Evolutionary conservation across 2,113 vertebrate genomes (phyloP).

Genomic region (Taurulus bubalis): DNA sequence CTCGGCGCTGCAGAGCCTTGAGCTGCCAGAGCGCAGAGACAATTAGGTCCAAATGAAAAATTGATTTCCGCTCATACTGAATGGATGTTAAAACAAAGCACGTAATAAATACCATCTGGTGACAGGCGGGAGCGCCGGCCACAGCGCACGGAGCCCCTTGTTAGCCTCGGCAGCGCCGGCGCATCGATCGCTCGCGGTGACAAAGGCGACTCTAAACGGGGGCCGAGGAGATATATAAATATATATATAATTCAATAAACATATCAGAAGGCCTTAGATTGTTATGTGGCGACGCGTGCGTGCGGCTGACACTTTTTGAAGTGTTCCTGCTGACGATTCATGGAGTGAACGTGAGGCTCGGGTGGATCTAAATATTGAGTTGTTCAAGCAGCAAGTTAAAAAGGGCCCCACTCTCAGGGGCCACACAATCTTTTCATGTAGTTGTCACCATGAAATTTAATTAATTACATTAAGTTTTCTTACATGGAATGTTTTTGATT

Average conservation of each 20-base stretch:
- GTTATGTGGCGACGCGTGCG: slow-evolving; percentile 49
- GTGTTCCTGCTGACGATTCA: slow-evolving; percentile 10
- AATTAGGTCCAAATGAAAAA: slow-evolving; percentile 83
- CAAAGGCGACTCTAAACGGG: slow-evolving; percentile 66
- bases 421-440: not conserved
- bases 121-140: slow-evolving; percentile 72
- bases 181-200: slow-evolving; percentile 73
- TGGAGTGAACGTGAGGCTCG: slow-evolving; percentile 2
- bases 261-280: slow-evolving; percentile 55
- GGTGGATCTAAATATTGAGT: slow-evolving; percentile 33
- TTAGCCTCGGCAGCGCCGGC: slow-evolving; percentile 73
- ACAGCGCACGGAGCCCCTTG: slow-evolving; percentile 68
- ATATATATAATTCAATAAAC: slow-evolving; percentile 75
- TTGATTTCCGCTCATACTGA: slow-evolving; percentile 82
- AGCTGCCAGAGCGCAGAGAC: slow-evolving; percentile 73
- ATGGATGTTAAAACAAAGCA: slow-evolving; percentile 83
- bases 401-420: not conserved
- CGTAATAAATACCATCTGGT: slow-evolving; percentile 78
- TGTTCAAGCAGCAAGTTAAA: not conserved
- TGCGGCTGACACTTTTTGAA: slow-evolving; percentile 45
- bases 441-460: no score
- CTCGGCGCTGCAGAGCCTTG: slow-evolving; percentile 60
- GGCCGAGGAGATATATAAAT: slow-evolving; percentile 42
- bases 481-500: no score
- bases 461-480: no score